Conservation (phyloP, 2,113 vertebrate species). For the Blennius ocellaris region DNA sequence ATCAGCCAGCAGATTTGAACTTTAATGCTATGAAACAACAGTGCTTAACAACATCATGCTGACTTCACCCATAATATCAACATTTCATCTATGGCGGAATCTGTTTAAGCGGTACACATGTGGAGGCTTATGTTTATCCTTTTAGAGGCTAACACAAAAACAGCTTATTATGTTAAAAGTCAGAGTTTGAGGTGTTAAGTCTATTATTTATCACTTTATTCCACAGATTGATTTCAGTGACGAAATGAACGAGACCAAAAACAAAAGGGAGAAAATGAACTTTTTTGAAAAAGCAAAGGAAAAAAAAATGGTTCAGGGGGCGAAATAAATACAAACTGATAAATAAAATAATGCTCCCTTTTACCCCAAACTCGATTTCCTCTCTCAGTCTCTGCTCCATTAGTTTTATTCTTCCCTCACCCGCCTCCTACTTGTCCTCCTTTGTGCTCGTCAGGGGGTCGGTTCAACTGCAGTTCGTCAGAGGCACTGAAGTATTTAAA, state of each 20-base stretch:
- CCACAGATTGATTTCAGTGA: too few species aligned
- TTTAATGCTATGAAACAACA: too few species aligned
- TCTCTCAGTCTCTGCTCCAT: slow-evolving; percentile 9
- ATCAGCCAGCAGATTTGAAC: too few species aligned
- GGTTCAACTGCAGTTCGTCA: slow-evolving; percentile 43
- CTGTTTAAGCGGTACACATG: too few species aligned
- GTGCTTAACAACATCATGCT: too few species aligned
- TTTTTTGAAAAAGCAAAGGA: not conserved
- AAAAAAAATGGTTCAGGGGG: not conserved
- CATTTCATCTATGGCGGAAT: too few species aligned
- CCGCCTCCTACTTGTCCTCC: not conserved
- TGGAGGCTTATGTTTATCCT: too few species aligned
- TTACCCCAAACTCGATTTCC: not conserved
- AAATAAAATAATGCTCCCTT: not conserved
- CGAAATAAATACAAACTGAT: slow-evolving; percentile 7
- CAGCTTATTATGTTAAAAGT: too few species aligned
- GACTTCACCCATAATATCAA: too few species aligned
- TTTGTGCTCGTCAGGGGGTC: not conserved
- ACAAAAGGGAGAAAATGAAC: not conserved
- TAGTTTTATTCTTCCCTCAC: not conserved
- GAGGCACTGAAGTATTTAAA: slow-evolving; percentile 41
- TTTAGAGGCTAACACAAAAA: too few species aligned
- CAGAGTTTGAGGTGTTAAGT: too few species aligned
- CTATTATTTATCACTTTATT: too few species aligned
- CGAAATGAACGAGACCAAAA: not conserved